Percentiles rank a stretch among this genome's conserved stretches.
These are phyloP conservation scores for Cliona cf. orientalis DNA, from an alignment of 37 sponge, comb jelly and placozoan species.

Conservation along the genomic window DNA sequence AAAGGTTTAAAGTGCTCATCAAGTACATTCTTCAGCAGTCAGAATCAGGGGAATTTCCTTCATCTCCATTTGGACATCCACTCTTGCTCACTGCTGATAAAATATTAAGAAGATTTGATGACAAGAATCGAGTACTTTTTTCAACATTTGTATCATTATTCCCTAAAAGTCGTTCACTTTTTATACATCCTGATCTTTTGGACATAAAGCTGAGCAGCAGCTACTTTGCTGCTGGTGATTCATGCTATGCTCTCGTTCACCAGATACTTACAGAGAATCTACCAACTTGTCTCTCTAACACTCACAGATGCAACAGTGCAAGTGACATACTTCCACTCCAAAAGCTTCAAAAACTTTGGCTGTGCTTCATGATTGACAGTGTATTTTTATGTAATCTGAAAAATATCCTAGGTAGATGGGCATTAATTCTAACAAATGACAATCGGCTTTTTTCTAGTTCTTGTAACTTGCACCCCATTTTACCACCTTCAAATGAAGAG, in stretches of 20 bases:
- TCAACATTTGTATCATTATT: conserved; percentile 26
- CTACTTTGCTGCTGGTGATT: conserved; percentile 14
- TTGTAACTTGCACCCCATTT: conserved; percentile 6
- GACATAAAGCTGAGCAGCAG: not conserved
- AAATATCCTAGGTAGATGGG: conserved; percentile 15
- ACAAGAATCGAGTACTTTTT: conserved; percentile 14
- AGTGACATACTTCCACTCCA: too few relatives aligned
- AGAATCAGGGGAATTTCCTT: not conserved
- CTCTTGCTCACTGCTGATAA: conserved; percentile 57
- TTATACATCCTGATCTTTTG: conserved; percentile 36
- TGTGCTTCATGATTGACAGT: conserved; percentile 9
- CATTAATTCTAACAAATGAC: conserved; percentile 38
- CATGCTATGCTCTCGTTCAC: not conserved
- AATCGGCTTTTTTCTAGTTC: conserved; percentile 22
- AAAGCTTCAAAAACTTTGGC: conserved; percentile 22
- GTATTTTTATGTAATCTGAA: conserved; percentile 9
- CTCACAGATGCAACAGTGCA: too few relatives aligned
- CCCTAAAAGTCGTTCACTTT: not conserved
- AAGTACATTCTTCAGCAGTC: not conserved
- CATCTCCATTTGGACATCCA: conserved; percentile 37
- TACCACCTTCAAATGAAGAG: conserved; percentile 2
- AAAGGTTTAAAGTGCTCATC: conserved; percentile 11
- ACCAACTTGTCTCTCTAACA: not conserved
- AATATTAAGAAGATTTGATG: conserved; percentile 35
- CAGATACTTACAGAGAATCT: not conserved